These are phyloP conservation scores for Epinephelus lanceolatus DNA, from an alignment of 2,113 vertebrate genomes.

Conservation along the genomic window DNA sequence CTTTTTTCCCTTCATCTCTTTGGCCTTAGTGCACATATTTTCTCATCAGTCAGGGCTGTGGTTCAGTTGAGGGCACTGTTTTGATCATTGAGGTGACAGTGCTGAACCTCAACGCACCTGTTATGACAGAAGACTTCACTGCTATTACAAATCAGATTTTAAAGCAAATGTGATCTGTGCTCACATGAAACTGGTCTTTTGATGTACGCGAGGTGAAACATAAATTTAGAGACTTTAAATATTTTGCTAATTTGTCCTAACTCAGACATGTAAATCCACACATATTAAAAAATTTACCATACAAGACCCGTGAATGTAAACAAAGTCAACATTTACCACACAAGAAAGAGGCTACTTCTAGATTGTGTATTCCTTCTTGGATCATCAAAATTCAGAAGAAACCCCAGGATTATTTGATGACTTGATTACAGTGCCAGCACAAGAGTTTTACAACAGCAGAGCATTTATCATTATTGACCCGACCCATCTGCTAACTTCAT, in stretches of 20 bases:
- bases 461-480: background rate
- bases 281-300: too few species aligned
- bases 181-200: background rate
- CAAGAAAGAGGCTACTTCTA: background rate
- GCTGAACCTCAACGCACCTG: slow-evolving; percentile 14
- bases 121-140: slow-evolving; percentile 5
- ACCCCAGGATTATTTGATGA: background rate
- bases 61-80: slow-evolving; percentile 40
- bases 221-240: background rate
- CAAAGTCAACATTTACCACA: background rate
- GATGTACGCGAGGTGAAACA: background rate
- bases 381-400: background rate
- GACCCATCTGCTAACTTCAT: too few species aligned
- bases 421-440: background rate
- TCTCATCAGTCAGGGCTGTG: slow-evolving; percentile 12
- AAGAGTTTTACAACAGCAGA: background rate
- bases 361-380: background rate
- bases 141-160: background rate
- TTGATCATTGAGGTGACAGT: background rate
- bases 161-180: background rate
- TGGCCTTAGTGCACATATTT: slow-evolving; percentile 17
- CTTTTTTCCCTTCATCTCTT: background rate
- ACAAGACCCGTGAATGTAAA: too few species aligned
- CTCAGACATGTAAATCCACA: background rate
- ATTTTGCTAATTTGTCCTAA: too few species aligned